Percentiles rank a stretch among this genome's conserved stretches.
Evolutionary conservation across 2,888 invertebrate species (phyloP).

Genomic region (Callosobruchus maculatus): DNA sequence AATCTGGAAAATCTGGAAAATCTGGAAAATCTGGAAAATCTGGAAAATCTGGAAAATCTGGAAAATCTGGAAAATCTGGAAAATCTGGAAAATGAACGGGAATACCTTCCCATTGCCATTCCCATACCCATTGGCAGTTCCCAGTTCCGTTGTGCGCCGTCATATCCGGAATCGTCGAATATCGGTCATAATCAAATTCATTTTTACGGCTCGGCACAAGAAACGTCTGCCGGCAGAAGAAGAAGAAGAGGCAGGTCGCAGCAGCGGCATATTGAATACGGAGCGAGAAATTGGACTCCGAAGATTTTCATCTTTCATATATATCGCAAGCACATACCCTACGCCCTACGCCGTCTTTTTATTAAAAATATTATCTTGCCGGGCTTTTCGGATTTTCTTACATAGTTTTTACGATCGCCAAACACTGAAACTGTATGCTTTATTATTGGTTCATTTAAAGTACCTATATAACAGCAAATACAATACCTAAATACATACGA

Average conservation of each 20-base stretch:
- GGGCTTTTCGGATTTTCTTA: neutral
- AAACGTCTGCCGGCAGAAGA: neutral
- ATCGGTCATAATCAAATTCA: neutral
- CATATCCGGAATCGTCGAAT: neutral
- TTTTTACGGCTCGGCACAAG: neutral
- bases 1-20: no score
- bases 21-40: no score
- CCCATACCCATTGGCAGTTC: no score
- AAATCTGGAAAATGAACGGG: neutral
- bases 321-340: neutral
- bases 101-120: neutral
- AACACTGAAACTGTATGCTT: no score
- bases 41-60: no score
- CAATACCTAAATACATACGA: no score
- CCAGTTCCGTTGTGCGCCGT: neutral
- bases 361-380: neutral
- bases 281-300: neutral
- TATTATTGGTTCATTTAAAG: no score
- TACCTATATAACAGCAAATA: no score
- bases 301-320: neutral
- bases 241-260: neutral
- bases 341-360: no score
- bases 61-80: no score
- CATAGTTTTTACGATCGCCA: neutral
- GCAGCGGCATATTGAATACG: neutral